Evolutionary conservation across 2,888 invertebrate genomes (phyloP).

Genomic region (Ophion costatus): DNA sequence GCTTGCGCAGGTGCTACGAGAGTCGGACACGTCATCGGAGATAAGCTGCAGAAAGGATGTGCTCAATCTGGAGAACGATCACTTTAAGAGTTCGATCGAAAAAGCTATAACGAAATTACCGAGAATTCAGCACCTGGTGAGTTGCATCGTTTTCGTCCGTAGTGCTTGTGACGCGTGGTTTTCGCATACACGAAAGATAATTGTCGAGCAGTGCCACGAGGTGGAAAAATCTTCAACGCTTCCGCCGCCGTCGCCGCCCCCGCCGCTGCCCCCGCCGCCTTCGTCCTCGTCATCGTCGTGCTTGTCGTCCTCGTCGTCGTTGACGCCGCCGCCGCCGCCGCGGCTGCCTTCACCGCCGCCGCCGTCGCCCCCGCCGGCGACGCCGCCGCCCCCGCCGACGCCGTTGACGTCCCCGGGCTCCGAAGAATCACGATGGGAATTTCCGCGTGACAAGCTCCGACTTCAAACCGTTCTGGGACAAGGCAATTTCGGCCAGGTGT

Average conservation of each 20-base stretch:
- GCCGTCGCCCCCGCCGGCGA: slow-evolving; percentile 84
- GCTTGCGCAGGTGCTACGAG: slow-evolving; percentile 83
- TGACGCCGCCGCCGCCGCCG: slow-evolving; percentile 80
- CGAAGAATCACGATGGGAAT: slow-evolving; percentile 89
- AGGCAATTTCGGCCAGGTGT: slow-evolving; percentile 93
- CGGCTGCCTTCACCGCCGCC: slow-evolving; percentile 85
- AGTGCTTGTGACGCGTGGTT: too few species aligned
- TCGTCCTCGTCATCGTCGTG: too few species aligned
- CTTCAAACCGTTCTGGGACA: slow-evolving; percentile 92
- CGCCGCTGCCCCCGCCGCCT: too few species aligned
- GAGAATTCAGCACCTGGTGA: slow-evolving; percentile 82
- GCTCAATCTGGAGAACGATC: slow-evolving; percentile 81
- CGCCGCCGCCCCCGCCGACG: slow-evolving; percentile 83
- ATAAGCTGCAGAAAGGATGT: slow-evolving; percentile 83
- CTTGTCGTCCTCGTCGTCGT: too few species aligned
- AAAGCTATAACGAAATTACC: slow-evolving; percentile 82
- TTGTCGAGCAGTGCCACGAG: slow-evolving; percentile 79
- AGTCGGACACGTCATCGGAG: slow-evolving; percentile 85
- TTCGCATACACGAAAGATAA: not conserved
- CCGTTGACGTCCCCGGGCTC: slow-evolving; percentile 84
- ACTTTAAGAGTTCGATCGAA: slow-evolving; percentile 82
- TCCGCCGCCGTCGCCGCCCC: slow-evolving; percentile 65
- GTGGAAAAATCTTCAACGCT: slow-evolving; percentile 86
- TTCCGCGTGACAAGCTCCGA: slow-evolving; percentile 90
- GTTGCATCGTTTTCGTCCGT: slow-evolving; percentile 29